These are phyloP conservation scores for Cheilosia vulpina DNA, from an alignment of 2,888 invertebrate genomes.

Conservation along the genomic window DNA sequence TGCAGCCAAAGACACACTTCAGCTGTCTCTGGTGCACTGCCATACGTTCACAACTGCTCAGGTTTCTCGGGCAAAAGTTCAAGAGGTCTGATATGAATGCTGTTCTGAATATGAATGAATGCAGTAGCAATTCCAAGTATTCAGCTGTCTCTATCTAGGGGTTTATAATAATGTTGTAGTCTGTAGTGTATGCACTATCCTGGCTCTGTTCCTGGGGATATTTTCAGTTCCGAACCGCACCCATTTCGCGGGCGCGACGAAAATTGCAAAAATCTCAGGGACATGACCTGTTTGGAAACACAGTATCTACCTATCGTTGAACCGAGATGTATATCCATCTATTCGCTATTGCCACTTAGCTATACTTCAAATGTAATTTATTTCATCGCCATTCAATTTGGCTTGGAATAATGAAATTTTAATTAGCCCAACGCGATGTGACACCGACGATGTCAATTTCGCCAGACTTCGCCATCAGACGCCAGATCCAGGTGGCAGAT, in stretches of 20 bases:
- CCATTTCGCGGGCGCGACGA: conserved; percentile 52
- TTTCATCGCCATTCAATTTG: conserved; percentile 56
- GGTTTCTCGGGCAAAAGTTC: conserved; percentile 72
- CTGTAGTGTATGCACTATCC: conserved; percentile 11
- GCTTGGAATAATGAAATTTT: conserved; percentile 52
- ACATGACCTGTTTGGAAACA: conserved; percentile 60
- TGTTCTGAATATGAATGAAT: too few species aligned
- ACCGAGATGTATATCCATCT: neutral
- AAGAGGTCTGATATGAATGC: conserved; percentile 50
- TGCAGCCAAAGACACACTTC: neutral
- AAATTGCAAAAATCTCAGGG: conserved; percentile 67
- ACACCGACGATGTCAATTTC: conserved; percentile 63
- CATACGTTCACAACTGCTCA: neutral
- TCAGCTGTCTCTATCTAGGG: neutral
- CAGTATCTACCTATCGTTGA: neutral
- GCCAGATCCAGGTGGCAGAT: conserved; percentile 45
- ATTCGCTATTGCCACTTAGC: conserved; percentile 29
- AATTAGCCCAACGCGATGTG: conserved; percentile 53
- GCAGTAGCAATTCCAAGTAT: conserved; percentile 26
- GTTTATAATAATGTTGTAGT: neutral
- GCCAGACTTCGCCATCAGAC: neutral
- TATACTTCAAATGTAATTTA: conserved; percentile 67
- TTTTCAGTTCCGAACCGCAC: conserved; percentile 56
- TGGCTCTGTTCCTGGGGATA: conserved; percentile 38
- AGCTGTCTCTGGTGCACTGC: neutral